Evolutionary conservation across 2,888 invertebrate genomes (phyloP), one percentile per base, ranked within the genome.

Genomic region (Ophonus ardosiacus): DNA sequence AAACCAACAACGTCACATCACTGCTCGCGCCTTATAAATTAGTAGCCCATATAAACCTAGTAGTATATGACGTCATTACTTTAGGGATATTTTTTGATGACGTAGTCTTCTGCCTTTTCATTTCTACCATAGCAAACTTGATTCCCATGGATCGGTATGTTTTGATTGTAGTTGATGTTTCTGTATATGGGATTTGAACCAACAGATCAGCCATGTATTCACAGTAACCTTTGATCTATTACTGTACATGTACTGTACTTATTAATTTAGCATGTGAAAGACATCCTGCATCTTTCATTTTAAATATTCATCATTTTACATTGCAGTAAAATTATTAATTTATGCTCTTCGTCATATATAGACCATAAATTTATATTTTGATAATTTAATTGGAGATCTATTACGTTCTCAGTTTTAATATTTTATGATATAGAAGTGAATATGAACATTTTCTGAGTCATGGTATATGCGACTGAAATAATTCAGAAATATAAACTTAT

Each of bases 201-300:
- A 13, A n/a, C 17, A 17, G 7, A 7, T 7, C n/a, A 15, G 6
- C 31, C 31, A 51, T 51, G 8, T 51, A 51, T 13, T 51, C 43
- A 13, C 13, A 13, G 43, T 51, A 51, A 51, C 43, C 43, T 51
- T 51, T 51, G 43, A 51, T 51, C 43, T 51, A 51, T 51, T 51
- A 51, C 13, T 51, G 43, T 10, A 51, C 43, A 2, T 51, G 43
- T 51, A 13, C 43, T 51, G 43, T 15, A 31, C n/a, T 68, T n/a
- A 38, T 15, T 68, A 38, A 68, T 31, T 68, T 68, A 68, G 15
- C n/a, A 68, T 68, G 68, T n/a, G 68, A 68, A 68, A 38, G 24
- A 68, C 17, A 17, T 59, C 17, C 43, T 51, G 13, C 68, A 15
- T 38, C 15, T n/a, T 15, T 68, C 68, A 5, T 68, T 40, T 68